Base-by-base conservation (phyloP, 2,797 vertebrate species). In the Jordanella pulchra region DNA sequence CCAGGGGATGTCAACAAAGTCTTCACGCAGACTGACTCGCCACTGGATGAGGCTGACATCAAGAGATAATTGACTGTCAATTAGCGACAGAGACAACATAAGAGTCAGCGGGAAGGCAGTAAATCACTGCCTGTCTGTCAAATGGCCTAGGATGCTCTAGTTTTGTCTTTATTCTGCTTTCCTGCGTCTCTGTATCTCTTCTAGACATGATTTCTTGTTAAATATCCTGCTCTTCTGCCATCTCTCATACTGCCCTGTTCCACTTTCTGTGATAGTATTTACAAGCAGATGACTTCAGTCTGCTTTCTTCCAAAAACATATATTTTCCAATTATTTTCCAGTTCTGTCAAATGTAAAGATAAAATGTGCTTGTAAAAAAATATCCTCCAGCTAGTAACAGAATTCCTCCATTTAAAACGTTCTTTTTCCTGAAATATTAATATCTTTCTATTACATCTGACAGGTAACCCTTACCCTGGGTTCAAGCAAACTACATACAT, bases 61-160 rank as follows among this genome's bases (percentile, higher is more conserved):
- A 60, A 50, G 73, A 84, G 83, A 83, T 93, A 94, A 93, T 90
- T 90, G 90, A 93, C 86, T 89, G 90, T 93, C 90, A 89, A 86
- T 91, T 91, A 90, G 84, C 67, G 83, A 89, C 75, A 71, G 73
- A 86, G 85, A 84, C 84, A 86, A 84, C 67, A 71, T 61, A 68
- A 79, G 80, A 89, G 82, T 90, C 87, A 27, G 79, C 78, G 44
- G 84, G 82, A 82, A 79, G 78, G 84, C 86, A 84, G 85, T 84
- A 88, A 92, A 92, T 91, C 90, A 87, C 86, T 78, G 78, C 81
- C 79, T 84, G 87, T 83, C 87, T 80, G 81, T 91, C 88, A 86
- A 75, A 27, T 32, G 28, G 76, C 79, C 81, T 79, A 54, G 69
- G 67, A 73, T 77, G 63, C 78, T 71, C 50, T 27, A 32, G 68